Conservation (phyloP, 2,888 invertebrate species). For the Podotricha telesiphe region DNA sequence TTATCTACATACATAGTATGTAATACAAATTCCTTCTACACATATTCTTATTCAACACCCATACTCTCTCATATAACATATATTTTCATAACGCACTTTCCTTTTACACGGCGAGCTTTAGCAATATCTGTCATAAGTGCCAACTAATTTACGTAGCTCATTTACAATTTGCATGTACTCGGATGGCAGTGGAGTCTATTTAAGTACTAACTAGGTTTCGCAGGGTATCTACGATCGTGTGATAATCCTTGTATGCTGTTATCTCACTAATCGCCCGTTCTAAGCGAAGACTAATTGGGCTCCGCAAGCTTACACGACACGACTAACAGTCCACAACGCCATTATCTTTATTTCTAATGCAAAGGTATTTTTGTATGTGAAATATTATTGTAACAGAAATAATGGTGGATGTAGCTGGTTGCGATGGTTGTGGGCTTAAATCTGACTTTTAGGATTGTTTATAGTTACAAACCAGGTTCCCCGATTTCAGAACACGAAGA, state of each 20-base stretch:
- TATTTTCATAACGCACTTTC: not conserved
- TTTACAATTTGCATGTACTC: constrained; percentile 10
- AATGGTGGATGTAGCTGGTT: not conserved
- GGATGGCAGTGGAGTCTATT: constrained; percentile 6
- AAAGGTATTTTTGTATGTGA: not conserved
- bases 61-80: not conserved
- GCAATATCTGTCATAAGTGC: constrained; percentile 12
- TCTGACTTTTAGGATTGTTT: too few species aligned
- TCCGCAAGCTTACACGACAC: constrained; percentile 10
- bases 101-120: not conserved
- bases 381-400: not conserved
- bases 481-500: too few species aligned
- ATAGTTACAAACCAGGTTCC: too few species aligned
- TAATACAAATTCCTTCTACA: too few species aligned
- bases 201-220: constrained; percentile 23
- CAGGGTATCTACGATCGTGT: constrained; percentile 17
- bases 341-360: constrained; percentile 1
- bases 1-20: too few species aligned
- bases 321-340: not conserved
- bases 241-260: constrained; percentile 22
- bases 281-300: constrained; percentile 21
- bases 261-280: constrained; percentile 26
- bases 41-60: not conserved
- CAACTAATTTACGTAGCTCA: constrained; percentile 3
- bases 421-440: not conserved